These are phyloP conservation scores for Hyperoodon ampullatus DNA, from an alignment of 2,113 vertebrate genomes.

Conservation along the genomic window DNA sequence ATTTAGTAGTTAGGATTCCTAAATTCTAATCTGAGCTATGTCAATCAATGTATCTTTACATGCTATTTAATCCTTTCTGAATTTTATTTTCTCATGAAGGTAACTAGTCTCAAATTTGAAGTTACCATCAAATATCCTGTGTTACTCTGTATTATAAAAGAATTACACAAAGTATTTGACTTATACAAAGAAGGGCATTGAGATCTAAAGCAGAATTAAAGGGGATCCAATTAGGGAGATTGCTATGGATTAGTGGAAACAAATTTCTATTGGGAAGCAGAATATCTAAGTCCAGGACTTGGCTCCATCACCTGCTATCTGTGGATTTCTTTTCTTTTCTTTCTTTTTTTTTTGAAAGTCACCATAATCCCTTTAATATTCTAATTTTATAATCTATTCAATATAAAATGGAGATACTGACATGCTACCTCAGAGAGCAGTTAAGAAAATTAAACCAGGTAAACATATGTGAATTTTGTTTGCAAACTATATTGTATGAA, in stretches of 20 bases:
- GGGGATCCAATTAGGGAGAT: neutral
- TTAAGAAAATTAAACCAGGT: neutral
- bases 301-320: neutral
- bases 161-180: neutral
- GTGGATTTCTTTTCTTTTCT: neutral
- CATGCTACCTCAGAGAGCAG: neutral
- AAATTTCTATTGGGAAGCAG: neutral
- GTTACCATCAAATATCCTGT: neutral
- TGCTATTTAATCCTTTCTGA: neutral
- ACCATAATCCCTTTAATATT: neutral
- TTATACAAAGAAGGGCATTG: neutral
- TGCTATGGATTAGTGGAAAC: neutral
- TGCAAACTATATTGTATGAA: neutral
- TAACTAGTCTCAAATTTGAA: neutral
- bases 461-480: neutral
- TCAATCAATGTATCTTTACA: neutral
- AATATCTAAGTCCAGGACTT: neutral
- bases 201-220: neutral
- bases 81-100: neutral
- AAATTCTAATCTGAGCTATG: neutral
- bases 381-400: neutral
- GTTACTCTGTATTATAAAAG: neutral
- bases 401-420: neutral
- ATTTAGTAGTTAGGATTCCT: neutral
- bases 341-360: neutral